Percentiles rank a stretch among this genome's conserved stretches.
These are phyloP conservation scores for Drosophila rufa DNA, from an alignment of 1,140 invertebrate genomes.

Conservation along the genomic window DNA sequence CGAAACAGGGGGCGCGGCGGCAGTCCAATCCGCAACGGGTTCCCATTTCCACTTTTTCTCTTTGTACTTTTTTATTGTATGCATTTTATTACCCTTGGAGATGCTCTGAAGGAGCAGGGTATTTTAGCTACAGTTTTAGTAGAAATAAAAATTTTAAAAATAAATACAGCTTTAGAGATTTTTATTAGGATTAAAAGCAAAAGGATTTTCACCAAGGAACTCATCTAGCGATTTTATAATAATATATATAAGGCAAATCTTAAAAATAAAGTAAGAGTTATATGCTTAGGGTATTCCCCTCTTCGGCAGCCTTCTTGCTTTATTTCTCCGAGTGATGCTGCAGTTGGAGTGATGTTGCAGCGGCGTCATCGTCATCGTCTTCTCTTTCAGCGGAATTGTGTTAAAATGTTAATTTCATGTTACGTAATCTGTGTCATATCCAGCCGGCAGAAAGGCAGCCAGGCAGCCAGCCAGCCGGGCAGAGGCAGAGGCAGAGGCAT, in stretches of 20 bases:
- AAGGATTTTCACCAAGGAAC: too few species aligned
- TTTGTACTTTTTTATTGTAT: constrained; percentile 2
- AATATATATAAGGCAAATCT: too few species aligned
- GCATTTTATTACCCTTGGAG: constrained; percentile 21
- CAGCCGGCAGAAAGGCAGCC: constrained; percentile 47
- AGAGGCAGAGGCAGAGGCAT: constrained; percentile 40
- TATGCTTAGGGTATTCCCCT: constrained; percentile 5
- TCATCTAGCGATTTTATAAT: too few species aligned
- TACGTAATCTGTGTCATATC: constrained; percentile 84
- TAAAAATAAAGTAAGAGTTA: neutral
- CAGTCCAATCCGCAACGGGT: constrained; percentile 47
- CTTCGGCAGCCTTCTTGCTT: neutral
- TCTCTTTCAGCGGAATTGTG: constrained; percentile 74
- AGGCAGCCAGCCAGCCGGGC: constrained; percentile 31
- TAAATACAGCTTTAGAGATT: too few species aligned
- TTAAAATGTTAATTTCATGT: constrained; percentile 82
- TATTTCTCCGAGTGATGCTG: constrained; percentile 26
- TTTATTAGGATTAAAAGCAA: too few species aligned
- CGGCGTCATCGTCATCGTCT: constrained; percentile 55
- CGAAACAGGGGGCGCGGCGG: constrained; percentile 26
- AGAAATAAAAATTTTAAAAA: neutral
- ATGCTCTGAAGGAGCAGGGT: neutral
- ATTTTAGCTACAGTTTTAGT: neutral
- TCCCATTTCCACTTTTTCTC: constrained; percentile 47
- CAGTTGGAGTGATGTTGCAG: constrained; percentile 35